These are phyloP conservation scores for Catocala nupta DNA, from an alignment of 2,888 invertebrate genomes.

Conservation along the genomic window DNA sequence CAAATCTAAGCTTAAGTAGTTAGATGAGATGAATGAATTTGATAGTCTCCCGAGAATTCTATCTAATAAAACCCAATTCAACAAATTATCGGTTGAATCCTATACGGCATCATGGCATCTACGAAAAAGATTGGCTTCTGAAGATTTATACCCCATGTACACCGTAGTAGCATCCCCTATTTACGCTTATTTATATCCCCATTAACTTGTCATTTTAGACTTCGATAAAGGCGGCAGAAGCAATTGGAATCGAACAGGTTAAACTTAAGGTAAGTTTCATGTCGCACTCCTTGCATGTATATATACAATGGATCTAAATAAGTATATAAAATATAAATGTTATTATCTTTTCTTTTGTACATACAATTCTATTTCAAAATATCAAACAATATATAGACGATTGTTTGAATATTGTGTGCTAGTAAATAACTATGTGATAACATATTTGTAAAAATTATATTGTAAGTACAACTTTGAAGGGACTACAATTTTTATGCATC, in stretches of 20 bases:
- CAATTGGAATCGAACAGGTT: slow-evolving; percentile 70
- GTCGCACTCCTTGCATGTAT: slow-evolving; percentile 46
- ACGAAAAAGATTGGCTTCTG: slow-evolving; percentile 14
- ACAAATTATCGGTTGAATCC: slow-evolving; percentile 31
- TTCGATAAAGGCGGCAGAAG: slow-evolving; percentile 74
- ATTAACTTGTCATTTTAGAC: slow-evolving; percentile 80
- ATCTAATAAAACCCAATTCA: slow-evolving; percentile 27
- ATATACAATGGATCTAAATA: slow-evolving; percentile 28
- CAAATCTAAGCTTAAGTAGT: slow-evolving; percentile 39
- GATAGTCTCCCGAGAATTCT: not conserved
- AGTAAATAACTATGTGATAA: slow-evolving; percentile 70
- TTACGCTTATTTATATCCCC: slow-evolving; percentile 71
- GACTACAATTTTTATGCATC: slow-evolving; percentile 19
- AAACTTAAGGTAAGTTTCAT: slow-evolving; percentile 81
- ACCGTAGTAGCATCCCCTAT: slow-evolving; percentile 43
- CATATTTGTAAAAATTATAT: slow-evolving; percentile 43
- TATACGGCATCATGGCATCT: slow-evolving; percentile 10
- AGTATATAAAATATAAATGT: slow-evolving; percentile 43
- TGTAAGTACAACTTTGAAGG: slow-evolving; percentile 31
- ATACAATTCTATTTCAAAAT: slow-evolving; percentile 58
- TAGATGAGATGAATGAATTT: slow-evolving; percentile 33
- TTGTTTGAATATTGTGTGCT: slow-evolving; percentile 62
- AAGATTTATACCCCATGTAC: slow-evolving; percentile 16
- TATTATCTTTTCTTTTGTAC: slow-evolving; percentile 55
- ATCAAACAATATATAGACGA: slow-evolving; percentile 56